phyloP scores from a whole-genome alignment of 2,797 vertebrate genomes.

The Hydrocynus forskahlii region DNA sequence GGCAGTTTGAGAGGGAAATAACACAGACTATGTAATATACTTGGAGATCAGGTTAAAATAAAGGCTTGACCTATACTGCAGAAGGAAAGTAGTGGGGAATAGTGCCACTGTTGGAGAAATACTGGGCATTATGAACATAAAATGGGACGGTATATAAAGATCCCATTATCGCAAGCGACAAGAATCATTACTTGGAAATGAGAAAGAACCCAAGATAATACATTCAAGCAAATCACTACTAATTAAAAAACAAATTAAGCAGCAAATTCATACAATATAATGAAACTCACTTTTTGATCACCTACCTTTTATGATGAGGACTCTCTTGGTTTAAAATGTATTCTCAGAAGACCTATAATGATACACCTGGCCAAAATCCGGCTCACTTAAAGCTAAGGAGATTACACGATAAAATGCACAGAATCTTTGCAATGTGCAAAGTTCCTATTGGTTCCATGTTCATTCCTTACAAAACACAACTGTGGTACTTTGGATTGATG shows the following conservation, averaged over 20 bases:
- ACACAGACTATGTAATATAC: not conserved
- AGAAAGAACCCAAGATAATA: not conserved
- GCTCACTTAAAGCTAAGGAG: slow-evolving; percentile 11
- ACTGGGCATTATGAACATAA: not conserved
- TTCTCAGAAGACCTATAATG: slow-evolving; percentile 13
- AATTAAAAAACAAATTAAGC: not conserved
- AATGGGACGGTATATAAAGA: not conserved
- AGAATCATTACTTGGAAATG: no score
- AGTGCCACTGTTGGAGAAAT: not conserved
- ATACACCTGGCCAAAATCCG: slow-evolving; percentile 19
- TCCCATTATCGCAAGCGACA: not conserved
- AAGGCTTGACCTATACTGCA: not conserved
- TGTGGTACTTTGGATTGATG: slow-evolving; percentile 13
- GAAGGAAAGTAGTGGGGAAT: not conserved
- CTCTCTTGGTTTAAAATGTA: slow-evolving; percentile 14
- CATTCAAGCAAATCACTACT: not conserved
- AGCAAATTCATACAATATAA: not conserved
- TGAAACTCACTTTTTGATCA: slow-evolving; percentile 31
- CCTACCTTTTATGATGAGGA: slow-evolving; percentile 49
- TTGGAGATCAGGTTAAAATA: not conserved
- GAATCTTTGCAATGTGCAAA: slow-evolving; percentile 17
- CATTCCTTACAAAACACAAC: slow-evolving; percentile 33
- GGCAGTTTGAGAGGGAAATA: not conserved
- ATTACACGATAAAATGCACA: slow-evolving; percentile 9
- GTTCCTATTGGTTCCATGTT: slow-evolving; percentile 16